phyloP scores from a whole-genome alignment of 2,888 invertebrate species.

The Torymus tubicola region DNA sequence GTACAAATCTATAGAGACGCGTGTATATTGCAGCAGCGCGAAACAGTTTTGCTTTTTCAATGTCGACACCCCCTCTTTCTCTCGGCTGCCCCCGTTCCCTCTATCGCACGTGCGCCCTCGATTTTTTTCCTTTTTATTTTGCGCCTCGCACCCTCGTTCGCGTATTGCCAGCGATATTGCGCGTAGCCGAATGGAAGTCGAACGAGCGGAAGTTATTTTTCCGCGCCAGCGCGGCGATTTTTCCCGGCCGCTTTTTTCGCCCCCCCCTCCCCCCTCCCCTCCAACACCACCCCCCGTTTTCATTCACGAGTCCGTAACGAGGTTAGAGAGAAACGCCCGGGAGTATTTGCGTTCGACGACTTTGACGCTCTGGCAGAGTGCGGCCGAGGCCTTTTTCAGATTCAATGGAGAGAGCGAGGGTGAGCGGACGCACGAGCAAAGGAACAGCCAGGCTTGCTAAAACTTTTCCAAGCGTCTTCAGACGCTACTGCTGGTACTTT shows the following conservation, averaged over 20 bases:
- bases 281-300: slow-evolving; percentile 36
- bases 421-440: not conserved
- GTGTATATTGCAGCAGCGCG: slow-evolving; percentile 5
- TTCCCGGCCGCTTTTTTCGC: slow-evolving; percentile 61
- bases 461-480: slow-evolving; percentile 24
- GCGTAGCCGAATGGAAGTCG: slow-evolving; percentile 61
- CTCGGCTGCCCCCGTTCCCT: not conserved
- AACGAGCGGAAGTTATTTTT: slow-evolving; percentile 71
- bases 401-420: slow-evolving; percentile 33
- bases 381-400: slow-evolving; percentile 17
- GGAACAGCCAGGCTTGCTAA: not conserved
- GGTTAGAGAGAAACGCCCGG: slow-evolving; percentile 65
- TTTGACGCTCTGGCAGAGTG: slow-evolving; percentile 35
- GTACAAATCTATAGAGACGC: slow-evolving; percentile 42
- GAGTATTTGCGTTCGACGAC: slow-evolving; percentile 69
- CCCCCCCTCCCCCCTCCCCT: slow-evolving; percentile 1
- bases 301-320: slow-evolving; percentile 65
- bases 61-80: slow-evolving; percentile 42
- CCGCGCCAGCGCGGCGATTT: slow-evolving; percentile 66
- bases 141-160: slow-evolving; percentile 14
- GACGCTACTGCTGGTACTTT: not conserved
- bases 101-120: not conserved
- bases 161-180: slow-evolving; percentile 55
- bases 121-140: slow-evolving; percentile 42
- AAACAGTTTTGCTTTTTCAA: slow-evolving; percentile 55